Conservation (phyloP, 2,888 invertebrate species). For the Erebia aethiops region DNA sequence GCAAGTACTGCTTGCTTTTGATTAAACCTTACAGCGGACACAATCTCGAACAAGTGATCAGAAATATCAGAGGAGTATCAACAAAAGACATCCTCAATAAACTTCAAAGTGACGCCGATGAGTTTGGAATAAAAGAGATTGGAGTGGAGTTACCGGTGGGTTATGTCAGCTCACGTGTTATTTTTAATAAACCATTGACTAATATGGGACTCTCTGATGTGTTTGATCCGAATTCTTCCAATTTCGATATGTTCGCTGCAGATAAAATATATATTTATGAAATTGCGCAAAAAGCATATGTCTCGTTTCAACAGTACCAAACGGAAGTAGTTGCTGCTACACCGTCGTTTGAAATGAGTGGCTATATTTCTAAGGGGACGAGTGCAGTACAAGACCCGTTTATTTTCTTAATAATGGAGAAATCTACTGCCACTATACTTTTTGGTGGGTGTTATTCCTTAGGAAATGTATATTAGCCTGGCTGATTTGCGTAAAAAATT, state of each 20-base stretch:
- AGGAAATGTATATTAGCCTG: background rate
- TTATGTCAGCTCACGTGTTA: slow-evolving; percentile 64
- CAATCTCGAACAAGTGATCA: slow-evolving; percentile 74
- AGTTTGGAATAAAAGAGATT: slow-evolving; percentile 82
- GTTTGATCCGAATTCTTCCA: slow-evolving; percentile 67
- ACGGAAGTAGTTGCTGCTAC: background rate
- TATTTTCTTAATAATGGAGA: slow-evolving; percentile 13
- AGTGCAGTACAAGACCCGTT: background rate
- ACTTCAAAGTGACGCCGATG: slow-evolving; percentile 70
- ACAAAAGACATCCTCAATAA: slow-evolving; percentile 76
- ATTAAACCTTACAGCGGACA: slow-evolving; percentile 83
- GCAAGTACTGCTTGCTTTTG: slow-evolving; percentile 84
- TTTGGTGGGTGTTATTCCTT: background rate
- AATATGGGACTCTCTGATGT: slow-evolving; percentile 87
- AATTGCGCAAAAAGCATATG: background rate
- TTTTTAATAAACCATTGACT: slow-evolving; percentile 80
- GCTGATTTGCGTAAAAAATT: too few relatives aligned
- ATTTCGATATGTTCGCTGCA: slow-evolving; percentile 7
- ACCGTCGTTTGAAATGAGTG: background rate
- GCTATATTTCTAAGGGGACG: too few relatives aligned
- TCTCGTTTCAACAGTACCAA: background rate
- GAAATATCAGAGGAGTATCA: slow-evolving; percentile 69
- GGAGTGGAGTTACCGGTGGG: slow-evolving; percentile 79
- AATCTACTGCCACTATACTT: slow-evolving; percentile 9
- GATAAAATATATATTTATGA: slow-evolving; percentile 2